Evolutionary conservation across 2,113 vertebrate genomes (phyloP).

Genomic region (Gymnocephalus cernua): DNA sequence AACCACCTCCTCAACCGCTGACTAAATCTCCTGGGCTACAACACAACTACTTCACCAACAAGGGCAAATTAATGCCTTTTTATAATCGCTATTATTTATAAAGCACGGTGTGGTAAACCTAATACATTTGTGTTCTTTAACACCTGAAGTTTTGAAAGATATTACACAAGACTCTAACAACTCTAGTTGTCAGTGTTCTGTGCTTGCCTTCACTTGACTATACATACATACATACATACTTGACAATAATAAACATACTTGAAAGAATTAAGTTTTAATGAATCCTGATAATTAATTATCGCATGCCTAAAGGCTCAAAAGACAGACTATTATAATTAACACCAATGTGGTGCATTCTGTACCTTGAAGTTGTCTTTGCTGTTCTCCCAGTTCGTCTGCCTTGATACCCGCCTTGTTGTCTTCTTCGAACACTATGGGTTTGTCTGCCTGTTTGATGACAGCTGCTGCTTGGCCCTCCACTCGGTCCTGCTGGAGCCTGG

Average conservation of each 20-base stretch:
- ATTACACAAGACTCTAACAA: slow-evolving; percentile 8
- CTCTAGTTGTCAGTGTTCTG: neutral
- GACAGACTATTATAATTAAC: slow-evolving; percentile 2
- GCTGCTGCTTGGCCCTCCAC: slow-evolving; percentile 48
- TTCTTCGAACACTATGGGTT: slow-evolving; percentile 79
- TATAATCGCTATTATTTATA: neutral
- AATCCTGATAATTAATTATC: neutral
- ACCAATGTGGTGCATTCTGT: slow-evolving; percentile 11
- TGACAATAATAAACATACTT: neutral
- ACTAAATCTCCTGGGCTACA: neutral
- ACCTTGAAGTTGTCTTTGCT: slow-evolving; percentile 80
- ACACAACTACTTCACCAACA: neutral
- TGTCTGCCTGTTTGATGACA: slow-evolving; percentile 69
- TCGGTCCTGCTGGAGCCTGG: slow-evolving; percentile 76
- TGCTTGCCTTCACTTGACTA: neutral
- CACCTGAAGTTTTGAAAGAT: neutral
- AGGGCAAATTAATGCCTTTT: neutral
- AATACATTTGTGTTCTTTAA: neutral
- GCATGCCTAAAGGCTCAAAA: slow-evolving; percentile 7
- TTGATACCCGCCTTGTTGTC: slow-evolving; percentile 81
- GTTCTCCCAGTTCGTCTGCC: slow-evolving; percentile 85
- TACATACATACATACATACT: neutral
- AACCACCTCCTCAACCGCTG: neutral
- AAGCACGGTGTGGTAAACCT: neutral
- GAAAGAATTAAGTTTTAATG: neutral